phyloP scores from a whole-genome alignment of 2,797 vertebrate species.

The Australoheros facetus region DNA sequence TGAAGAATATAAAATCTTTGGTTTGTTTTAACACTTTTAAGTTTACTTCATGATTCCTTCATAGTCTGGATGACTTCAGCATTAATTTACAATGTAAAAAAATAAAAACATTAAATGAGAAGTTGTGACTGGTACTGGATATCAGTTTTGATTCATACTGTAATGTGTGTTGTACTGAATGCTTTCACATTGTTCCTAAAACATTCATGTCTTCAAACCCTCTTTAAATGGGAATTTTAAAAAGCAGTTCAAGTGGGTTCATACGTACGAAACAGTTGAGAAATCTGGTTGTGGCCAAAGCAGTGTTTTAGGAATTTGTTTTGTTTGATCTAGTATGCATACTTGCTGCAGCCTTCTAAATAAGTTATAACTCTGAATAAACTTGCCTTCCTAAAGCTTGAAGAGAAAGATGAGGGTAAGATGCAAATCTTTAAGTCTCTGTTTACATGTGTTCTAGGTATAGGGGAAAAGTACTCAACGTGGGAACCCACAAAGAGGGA shows the following conservation, averaged over 20 bases:
- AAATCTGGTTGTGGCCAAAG: neutral
- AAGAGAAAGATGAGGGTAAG: neutral
- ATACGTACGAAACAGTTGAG: neutral
- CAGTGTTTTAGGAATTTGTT: neutral
- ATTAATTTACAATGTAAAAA: no score
- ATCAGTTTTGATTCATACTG: neutral
- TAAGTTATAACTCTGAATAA: no score
- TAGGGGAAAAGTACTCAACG: conserved; percentile 95
- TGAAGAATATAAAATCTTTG: no score
- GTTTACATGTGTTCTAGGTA: conserved; percentile 74
- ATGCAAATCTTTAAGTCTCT: neutral
- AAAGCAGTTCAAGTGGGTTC: neutral
- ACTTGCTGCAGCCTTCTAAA: neutral
- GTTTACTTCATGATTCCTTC: no score
- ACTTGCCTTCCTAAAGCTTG: neutral
- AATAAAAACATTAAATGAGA: no score
- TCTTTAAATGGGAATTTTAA: neutral
- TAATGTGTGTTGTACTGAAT: neutral
- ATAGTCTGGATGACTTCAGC: no score
- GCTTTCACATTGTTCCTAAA: neutral
- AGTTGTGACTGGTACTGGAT: no score
- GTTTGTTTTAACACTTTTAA: no score
- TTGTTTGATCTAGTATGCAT: neutral
- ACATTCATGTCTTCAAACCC: neutral
- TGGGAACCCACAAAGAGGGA: conserved; percentile 98